Base-by-base conservation (phyloP, 2,888 invertebrate genomes). In the Neoaliturus tenellus region DNA sequence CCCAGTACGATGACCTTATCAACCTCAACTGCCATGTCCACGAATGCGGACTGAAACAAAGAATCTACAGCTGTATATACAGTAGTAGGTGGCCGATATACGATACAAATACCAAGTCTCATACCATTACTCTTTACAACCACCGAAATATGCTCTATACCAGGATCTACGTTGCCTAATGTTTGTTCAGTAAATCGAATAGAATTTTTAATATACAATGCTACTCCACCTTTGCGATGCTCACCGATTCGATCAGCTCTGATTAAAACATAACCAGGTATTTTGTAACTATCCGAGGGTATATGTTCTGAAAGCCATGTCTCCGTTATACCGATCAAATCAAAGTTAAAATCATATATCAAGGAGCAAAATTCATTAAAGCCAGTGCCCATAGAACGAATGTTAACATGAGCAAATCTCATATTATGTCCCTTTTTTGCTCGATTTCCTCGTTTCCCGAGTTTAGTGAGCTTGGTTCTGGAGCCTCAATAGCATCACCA, bases 351-450 rank as follows among this genome's bases (percentile, higher is more conserved):
- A 71, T 71, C 71, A 1, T 5, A 25, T 8, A 71, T 23, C 39
- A 39, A 2, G 0, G 71, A 71, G 71, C 71, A 35, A 23, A 71
- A 23, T 20, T 71, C 41, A n/a, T 71, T 39, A 41, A 71, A 71
- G 1, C 71, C 35, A 23, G 71, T 71, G 12, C 39, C 71, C 31
- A 71, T 2, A 10, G 41, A 71, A 0, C 71, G 71, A 14, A 71
- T 71, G 23, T 71, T 71, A 2, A 71, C 23, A 31, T 71, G 71
- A 31, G 39, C 71, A 23, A 71, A 35, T 71, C 1, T 71, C 39
- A 39, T n/a, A 39, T 6, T 25, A 14, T 71, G 51, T 23, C 23
- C 23, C 51, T 51, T 5, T 20, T 5, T 23, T 8, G 4, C 23
- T 4, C 2, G 23, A 6, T 28, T 28, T 20, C 31, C 31, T 17